These are phyloP conservation scores for Aphidius gifuensis DNA, from an alignment of 1,140 invertebrate genomes.

Conservation along the genomic window DNA sequence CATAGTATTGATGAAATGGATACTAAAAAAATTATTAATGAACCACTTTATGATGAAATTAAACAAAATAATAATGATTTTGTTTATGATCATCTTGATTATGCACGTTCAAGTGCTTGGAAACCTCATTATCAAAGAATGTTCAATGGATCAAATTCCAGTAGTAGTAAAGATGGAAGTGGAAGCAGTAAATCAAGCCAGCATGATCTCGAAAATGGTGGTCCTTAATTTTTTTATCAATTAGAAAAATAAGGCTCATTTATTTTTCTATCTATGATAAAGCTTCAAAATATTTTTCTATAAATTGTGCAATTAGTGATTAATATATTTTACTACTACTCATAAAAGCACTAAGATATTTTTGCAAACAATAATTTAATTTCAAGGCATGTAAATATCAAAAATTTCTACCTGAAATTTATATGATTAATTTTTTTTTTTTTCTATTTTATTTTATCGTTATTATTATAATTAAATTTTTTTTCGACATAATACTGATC, in stretches of 20 bases:
- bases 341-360: too few relatives aligned
- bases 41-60: slow-evolving; percentile 90
- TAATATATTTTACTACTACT: too few relatives aligned
- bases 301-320: too few relatives aligned
- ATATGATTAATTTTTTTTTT: too few relatives aligned
- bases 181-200: slow-evolving; percentile 35
- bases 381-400: too few relatives aligned
- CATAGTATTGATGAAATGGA: slow-evolving; percentile 73
- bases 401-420: too few relatives aligned
- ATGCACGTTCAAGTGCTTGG: slow-evolving; percentile 75
- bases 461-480: too few relatives aligned
- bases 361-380: too few relatives aligned
- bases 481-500: too few relatives aligned
- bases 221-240: slow-evolving; percentile 1
- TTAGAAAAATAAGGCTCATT: neutral
- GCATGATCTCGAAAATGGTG: slow-evolving; percentile 34
- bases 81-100: slow-evolving; percentile 85
- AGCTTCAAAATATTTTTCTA: too few relatives aligned
- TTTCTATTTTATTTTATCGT: too few relatives aligned
- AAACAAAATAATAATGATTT: slow-evolving; percentile 76
- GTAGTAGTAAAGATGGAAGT: slow-evolving; percentile 28
- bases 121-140: slow-evolving; percentile 83
- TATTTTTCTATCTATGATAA: too few relatives aligned
- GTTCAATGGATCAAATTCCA: slow-evolving; percentile 57
- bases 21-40: slow-evolving; percentile 61